Conservation (phyloP, 2,888 invertebrate species). For the Drosophila sordidapex region DNA sequence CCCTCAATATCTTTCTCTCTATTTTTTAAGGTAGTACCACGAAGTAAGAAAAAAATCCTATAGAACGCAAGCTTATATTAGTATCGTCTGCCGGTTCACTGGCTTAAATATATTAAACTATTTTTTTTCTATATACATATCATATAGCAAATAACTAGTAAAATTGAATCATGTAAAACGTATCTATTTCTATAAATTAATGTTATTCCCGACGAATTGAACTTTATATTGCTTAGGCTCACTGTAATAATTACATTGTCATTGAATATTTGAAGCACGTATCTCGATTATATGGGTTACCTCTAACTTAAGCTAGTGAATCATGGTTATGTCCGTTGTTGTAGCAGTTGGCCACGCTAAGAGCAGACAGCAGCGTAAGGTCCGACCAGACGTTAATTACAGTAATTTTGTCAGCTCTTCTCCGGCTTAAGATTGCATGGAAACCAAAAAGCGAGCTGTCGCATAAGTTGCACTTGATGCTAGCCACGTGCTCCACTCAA, state of each 20-base stretch:
- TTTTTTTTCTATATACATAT: no score
- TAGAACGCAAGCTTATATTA: not conserved
- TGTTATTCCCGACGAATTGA: not conserved
- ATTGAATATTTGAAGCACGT: constrained; percentile 1
- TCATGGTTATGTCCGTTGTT: constrained; percentile 45
- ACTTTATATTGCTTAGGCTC: not conserved
- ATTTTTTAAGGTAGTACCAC: not conserved
- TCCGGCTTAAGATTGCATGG: not conserved
- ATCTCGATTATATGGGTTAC: not conserved
- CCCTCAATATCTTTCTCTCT: not conserved
- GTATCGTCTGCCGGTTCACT: not conserved
- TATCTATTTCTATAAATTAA: not conserved
- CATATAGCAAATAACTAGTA: not conserved
- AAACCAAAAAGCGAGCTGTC: constrained; percentile 20
- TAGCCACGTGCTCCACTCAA: constrained; percentile 56
- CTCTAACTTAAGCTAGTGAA: constrained; percentile 22
- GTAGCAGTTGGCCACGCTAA: constrained; percentile 19
- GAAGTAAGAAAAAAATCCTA: not conserved
- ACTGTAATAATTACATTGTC: constrained; percentile 17
- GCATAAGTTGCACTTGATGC: constrained; percentile 42
- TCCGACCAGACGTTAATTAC: constrained; percentile 55
- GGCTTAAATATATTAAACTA: not conserved
- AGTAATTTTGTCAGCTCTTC: constrained; percentile 49
- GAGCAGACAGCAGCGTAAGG: constrained; percentile 19
- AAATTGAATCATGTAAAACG: not conserved